A percentile compares a stretch with the other conserved stretches of the same genome.
Conservation (phyloP, 2,888 invertebrate genomes). For the Pomacea canaliculata region DNA sequence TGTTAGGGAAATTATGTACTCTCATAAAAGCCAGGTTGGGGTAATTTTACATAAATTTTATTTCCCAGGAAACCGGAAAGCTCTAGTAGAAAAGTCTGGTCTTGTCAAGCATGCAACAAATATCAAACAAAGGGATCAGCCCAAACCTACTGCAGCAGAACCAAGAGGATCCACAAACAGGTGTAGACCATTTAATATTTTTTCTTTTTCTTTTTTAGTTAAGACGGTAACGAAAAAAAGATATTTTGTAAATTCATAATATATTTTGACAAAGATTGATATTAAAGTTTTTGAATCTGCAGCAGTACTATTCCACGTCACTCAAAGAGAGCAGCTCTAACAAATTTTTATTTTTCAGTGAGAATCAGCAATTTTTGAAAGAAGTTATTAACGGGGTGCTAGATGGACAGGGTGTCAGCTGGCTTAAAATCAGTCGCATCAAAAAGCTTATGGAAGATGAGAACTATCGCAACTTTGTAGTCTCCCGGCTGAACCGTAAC, state of each 20-base stretch:
- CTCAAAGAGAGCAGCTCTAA: no score
- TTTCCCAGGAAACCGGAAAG: conserved; percentile 73
- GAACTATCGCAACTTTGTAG: conserved; percentile 94
- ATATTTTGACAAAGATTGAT: no score
- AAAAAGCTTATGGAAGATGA: conserved; percentile 99
- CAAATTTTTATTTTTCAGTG: conserved; percentile 68
- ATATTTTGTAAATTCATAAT: no score
- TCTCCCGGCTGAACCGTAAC: conserved; percentile 94
- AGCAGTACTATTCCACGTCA: no score
- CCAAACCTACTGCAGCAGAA: conserved; percentile 46
- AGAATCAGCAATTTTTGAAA: conserved; percentile 93
- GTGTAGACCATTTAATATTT: conserved; percentile 30
- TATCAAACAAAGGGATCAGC: conserved; percentile 49
- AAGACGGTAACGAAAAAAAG: no score
- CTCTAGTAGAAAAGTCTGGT: conserved; percentile 89
- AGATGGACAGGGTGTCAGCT: conserved; percentile 94
- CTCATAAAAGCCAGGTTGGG: no score
- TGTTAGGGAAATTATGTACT: no score
- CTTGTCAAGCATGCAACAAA: conserved; percentile 75
- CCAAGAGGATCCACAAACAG: conserved; percentile 57
- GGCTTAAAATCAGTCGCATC: conserved; percentile 92
- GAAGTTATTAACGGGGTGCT: conserved; percentile 88
- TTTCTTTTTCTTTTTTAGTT: no score
- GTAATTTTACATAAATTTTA: no score
- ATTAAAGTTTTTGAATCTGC: no score